Conservation (phyloP, 2,113 vertebrate species). For the Scartelaos histophorus region DNA sequence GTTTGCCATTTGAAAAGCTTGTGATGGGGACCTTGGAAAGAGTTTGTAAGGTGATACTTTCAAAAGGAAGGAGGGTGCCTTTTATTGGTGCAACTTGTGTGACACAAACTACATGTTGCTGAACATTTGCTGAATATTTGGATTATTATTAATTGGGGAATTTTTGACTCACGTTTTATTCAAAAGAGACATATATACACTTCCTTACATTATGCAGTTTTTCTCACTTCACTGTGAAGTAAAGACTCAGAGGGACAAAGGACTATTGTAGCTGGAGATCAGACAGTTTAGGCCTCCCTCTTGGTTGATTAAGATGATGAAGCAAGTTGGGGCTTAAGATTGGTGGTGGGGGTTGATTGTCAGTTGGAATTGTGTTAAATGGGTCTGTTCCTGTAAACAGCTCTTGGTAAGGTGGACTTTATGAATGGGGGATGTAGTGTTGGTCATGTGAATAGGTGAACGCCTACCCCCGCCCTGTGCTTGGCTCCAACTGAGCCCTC, state of each 20-base stretch:
- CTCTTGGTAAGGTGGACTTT: conserved; percentile 54
- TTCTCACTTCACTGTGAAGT: conserved; percentile 45
- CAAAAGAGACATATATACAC: conserved; percentile 53
- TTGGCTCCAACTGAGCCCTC: conserved; percentile 53
- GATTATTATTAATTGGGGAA: neutral
- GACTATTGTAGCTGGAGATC: conserved; percentile 72
- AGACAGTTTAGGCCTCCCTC: conserved; percentile 68
- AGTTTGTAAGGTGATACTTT: conserved; percentile 64
- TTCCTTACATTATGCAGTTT: conserved; percentile 47
- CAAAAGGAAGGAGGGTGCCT: conserved; percentile 43
- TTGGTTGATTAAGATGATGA: conserved; percentile 64
- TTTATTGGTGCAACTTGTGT: conserved; percentile 53
- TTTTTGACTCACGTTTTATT: conserved; percentile 1
- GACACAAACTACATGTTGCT: neutral
- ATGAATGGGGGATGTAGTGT: conserved; percentile 32
- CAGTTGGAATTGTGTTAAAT: conserved; percentile 76
- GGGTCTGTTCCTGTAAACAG: conserved; percentile 73
- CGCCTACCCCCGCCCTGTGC: conserved; percentile 25
- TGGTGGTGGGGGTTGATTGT: conserved; percentile 70
- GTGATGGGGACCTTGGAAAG: conserved; percentile 51
- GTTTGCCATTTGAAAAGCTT: conserved; percentile 59
- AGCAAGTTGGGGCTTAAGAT: conserved; percentile 40
- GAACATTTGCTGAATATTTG: conserved; percentile 1
- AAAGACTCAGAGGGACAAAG: conserved; percentile 73
- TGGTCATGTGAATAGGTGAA: conserved; percentile 50